Evolutionary conservation across 2,113 vertebrate species (phyloP), one percentile per base, ranked within the genome.

Genomic region (Cephalopterus ornatus): DNA sequence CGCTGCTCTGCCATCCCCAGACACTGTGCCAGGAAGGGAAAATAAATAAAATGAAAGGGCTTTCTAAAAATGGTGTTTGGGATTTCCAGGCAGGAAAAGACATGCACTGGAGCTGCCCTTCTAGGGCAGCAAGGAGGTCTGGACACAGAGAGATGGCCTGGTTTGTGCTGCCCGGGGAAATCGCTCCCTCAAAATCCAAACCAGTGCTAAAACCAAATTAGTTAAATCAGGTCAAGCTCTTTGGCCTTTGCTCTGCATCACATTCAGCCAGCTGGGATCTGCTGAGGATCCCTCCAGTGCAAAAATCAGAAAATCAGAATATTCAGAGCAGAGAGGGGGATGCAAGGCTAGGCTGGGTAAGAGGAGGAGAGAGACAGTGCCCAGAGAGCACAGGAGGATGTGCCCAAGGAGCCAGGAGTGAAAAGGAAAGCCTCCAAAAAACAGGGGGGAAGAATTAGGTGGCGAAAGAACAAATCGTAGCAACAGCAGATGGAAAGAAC

Each of bases 1-100:
- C 7, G 63, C 93, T 94, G 85, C 53, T 58, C 83, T 33, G 28
- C 85, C 72, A 76, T 56, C 93, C 78, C 19, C 71, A 90, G 89
- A 78, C 65, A 2, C 80, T 37, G 81, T 17, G 91, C 92, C 95
- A 82, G 63, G 46, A 56, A 80, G 63, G 81, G 68, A 80, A 78
- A 50, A 90, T 5, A 95, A 92, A 92, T 77, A 73, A 92, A 85
- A 85, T 61, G 50, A 89, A 76, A 92, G 37, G 82, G 37, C 62
- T 82, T 52, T 80, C 89, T 94, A 61, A 58, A 96, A 92, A 68
- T 4, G n/a, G 44, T 23, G 49, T 22, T 66, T 62, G 89, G 94
- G 95, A 75, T 93, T 91, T 95, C 77, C 89, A 93, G 89, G 85
- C 74, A 85, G 66, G 66, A 35, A 30, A 52, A 89, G 73, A 68